Evolutionary conservation across 2,888 invertebrate genomes (phyloP).

Genomic region (Podabrus alpinus): DNA sequence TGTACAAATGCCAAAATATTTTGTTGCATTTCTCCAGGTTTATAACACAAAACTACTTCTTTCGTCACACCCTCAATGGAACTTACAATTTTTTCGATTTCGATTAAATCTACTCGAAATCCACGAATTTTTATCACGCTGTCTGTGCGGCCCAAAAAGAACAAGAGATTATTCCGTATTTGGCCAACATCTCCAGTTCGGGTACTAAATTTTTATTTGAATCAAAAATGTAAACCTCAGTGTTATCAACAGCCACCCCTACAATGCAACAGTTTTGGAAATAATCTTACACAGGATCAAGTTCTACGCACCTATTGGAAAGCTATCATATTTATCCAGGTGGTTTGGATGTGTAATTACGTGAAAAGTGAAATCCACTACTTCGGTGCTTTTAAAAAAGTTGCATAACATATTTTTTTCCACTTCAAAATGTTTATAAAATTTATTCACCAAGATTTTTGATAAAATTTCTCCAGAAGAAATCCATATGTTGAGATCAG

Average conservation of each 20-base stretch:
- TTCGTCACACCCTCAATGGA: constrained; percentile 71
- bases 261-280: constrained; percentile 16
- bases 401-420: constrained; percentile 73
- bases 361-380: constrained; percentile 87
- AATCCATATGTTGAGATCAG: constrained; percentile 75
- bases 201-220: constrained; percentile 72
- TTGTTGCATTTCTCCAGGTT: constrained; percentile 72
- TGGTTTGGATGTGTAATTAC: constrained; percentile 66
- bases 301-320: constrained; percentile 73
- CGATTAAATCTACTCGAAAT: constrained; percentile 81
- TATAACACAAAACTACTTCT: constrained; percentile 65
- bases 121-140: constrained; percentile 83
- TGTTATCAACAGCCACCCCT: constrained; percentile 81
- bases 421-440: constrained; percentile 73
- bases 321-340: constrained; percentile 65
- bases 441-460: constrained; percentile 71
- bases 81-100: constrained; percentile 76
- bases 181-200: constrained; percentile 82
- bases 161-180: constrained; percentile 66
- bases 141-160: constrained; percentile 82
- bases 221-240: constrained; percentile 78
- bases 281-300: background rate
- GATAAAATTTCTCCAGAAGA: constrained; percentile 85
- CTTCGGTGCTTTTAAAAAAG: constrained; percentile 90
- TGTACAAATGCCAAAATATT: constrained; percentile 71